phyloP scores from a whole-genome alignment of 1,140 invertebrate genomes.

The Zaprionus lachaisei region DNA sequence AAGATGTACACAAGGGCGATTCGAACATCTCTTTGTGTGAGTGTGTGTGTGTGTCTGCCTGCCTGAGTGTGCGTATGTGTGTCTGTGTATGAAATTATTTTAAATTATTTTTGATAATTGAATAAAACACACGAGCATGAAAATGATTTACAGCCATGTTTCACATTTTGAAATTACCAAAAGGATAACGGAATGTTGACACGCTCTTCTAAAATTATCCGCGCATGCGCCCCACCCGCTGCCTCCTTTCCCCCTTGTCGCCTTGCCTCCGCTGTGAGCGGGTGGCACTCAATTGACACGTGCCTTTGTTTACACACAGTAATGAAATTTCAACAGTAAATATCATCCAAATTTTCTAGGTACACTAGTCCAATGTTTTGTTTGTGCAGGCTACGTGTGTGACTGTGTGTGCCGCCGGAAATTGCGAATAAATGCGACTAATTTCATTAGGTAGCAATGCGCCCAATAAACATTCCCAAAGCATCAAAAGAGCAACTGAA shows the following conservation, averaged over 20 bases:
- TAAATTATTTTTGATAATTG: constrained; percentile 82
- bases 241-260: neutral
- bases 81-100: constrained; percentile 67
- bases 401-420: constrained; percentile 30
- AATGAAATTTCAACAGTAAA: constrained; percentile 79
- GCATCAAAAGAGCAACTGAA: constrained; percentile 56
- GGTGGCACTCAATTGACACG: constrained; percentile 50
- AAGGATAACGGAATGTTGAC: constrained; percentile 34
- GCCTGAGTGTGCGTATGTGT: constrained; percentile 4
- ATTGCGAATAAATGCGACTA: constrained; percentile 71
- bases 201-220: constrained; percentile 66
- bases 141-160: constrained; percentile 64
- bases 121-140: constrained; percentile 67
- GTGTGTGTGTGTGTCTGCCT: neutral
- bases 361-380: constrained; percentile 21
- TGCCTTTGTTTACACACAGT: constrained; percentile 79
- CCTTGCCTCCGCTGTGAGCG: neutral
- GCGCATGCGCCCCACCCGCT: constrained; percentile 56
- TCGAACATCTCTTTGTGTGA: constrained; percentile 2
- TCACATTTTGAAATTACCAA: constrained; percentile 39
- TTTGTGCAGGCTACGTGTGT: constrained; percentile 2
- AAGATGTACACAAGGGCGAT: constrained; percentile 14
- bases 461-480: constrained; percentile 65
- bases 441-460: constrained; percentile 73
- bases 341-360: constrained; percentile 56